These are phyloP conservation scores for Syndactyla subalaris DNA, from an alignment of 2,797 vertebrate genomes.

Conservation along the genomic window DNA sequence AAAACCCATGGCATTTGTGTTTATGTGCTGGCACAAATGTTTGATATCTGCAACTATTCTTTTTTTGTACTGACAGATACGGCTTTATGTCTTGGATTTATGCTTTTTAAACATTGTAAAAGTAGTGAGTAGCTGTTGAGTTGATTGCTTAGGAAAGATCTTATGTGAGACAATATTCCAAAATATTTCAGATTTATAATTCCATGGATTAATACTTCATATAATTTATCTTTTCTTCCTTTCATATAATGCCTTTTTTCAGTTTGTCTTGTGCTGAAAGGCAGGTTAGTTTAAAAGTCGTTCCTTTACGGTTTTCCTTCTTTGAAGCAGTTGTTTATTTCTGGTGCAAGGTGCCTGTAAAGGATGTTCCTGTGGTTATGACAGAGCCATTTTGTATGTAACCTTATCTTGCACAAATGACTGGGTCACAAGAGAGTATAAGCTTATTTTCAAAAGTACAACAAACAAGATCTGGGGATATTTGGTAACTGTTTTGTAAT, in stretches of 20 bases:
- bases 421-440: not conserved
- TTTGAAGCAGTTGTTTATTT: not conserved
- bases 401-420: conserved; percentile 5
- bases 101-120: not conserved
- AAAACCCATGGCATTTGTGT: not conserved
- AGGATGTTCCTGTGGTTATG: not conserved
- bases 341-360: not conserved
- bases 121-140: not conserved
- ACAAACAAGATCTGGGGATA: not conserved
- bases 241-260: not conserved
- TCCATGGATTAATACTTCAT: not conserved
- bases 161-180: not conserved
- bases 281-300: not conserved
- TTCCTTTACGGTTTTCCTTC: not conserved
- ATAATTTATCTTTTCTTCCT: not conserved
- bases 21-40: not conserved
- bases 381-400: not conserved
- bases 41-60: not conserved
- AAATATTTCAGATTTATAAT: not conserved
- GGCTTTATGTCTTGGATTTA: not conserved
- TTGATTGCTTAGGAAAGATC: not conserved
- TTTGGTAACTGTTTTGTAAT: conserved; percentile 42
- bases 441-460: conserved; percentile 26
- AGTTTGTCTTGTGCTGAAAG: not conserved
- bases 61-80: not conserved